Conservation (phyloP, 1,140 invertebrate genomes). For the Cotesia vestalis region DNA sequence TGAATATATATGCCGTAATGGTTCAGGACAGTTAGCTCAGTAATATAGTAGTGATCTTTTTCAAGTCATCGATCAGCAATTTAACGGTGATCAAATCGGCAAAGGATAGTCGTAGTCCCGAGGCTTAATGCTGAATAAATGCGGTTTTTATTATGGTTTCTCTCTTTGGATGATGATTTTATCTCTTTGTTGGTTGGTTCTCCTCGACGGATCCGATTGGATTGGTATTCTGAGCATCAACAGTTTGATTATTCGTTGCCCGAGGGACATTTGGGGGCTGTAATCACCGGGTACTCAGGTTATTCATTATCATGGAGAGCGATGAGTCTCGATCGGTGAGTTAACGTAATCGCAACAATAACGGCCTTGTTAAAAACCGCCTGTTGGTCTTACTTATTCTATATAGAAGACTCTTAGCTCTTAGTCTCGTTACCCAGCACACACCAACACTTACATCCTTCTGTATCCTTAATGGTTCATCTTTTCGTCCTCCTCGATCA, state of each 20-base stretch:
- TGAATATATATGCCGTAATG: conserved; percentile 15
- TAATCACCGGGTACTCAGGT: conserved; percentile 47
- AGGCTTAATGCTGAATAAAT: conserved; percentile 15
- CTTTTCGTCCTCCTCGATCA: no score
- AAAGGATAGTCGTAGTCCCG: conserved; percentile 1
- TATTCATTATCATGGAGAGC: conserved; percentile 53
- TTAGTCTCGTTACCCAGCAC: conserved; percentile 42
- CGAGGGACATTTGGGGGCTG: conserved; percentile 42
- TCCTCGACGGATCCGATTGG: background rate
- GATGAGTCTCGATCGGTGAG: conserved; percentile 48
- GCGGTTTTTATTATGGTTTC: background rate
- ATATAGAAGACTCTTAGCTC: no score
- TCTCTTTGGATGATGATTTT: conserved; percentile 13
- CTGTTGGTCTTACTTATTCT: conserved; percentile 17
- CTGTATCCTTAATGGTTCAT: no score
- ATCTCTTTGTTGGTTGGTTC: background rate
- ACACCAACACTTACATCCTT: background rate
- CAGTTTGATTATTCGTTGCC: conserved; percentile 13
- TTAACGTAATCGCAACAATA: conserved; percentile 59
- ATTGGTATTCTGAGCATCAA: background rate
- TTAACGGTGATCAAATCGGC: conserved; percentile 30
- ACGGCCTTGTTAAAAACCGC: conserved; percentile 55
- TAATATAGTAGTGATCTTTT: conserved; percentile 2
- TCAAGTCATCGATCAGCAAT: conserved; percentile 35
- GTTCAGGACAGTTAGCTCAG: background rate